Percentiles rank a stretch among this genome's conserved stretches.
Evolutionary conservation across 2,113 vertebrate genomes (phyloP).

Genomic region (Larimichthys polyactis): DNA sequence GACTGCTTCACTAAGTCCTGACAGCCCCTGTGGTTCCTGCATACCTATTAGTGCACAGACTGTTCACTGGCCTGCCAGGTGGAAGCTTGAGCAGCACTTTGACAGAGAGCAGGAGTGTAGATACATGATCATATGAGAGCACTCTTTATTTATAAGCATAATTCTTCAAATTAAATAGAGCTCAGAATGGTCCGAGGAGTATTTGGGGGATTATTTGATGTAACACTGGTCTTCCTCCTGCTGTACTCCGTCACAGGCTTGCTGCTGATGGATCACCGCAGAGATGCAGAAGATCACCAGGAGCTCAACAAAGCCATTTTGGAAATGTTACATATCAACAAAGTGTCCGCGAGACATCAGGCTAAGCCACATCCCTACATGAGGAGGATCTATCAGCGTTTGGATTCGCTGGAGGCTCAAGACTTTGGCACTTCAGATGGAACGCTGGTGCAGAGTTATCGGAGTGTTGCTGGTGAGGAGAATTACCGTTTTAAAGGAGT

Average conservation of each 20-base stretch:
- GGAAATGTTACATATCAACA: conserved; percentile 85
- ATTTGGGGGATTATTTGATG: background rate
- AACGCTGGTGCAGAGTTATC: conserved; percentile 82
- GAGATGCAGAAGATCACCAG: conserved; percentile 33
- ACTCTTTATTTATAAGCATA: background rate
- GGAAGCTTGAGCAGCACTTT: conserved; percentile 6
- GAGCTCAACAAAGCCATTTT: conserved; percentile 78
- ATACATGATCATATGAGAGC: background rate
- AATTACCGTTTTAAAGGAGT: background rate
- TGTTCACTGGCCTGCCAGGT: conserved; percentile 3
- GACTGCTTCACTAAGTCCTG: conserved; percentile 75
- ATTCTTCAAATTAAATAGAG: background rate
- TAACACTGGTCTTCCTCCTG: conserved; percentile 20
- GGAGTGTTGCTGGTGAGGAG: conserved; percentile 74
- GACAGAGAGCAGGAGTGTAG: background rate
- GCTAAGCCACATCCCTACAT: conserved; percentile 83
- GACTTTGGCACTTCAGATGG: conserved; percentile 72
- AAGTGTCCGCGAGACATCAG: conserved; percentile 74
- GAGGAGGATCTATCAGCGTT: conserved; percentile 76
- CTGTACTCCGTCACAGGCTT: conserved; percentile 31
- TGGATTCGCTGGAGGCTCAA: conserved; percentile 67
- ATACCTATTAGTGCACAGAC: conserved; percentile 74
- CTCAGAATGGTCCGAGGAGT: conserved; percentile 28
- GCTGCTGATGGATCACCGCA: conserved; percentile 31
- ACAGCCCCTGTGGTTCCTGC: conserved; percentile 75